phyloP scores from a whole-genome alignment of 2,888 invertebrate genomes.

The Icerya purchasi region DNA sequence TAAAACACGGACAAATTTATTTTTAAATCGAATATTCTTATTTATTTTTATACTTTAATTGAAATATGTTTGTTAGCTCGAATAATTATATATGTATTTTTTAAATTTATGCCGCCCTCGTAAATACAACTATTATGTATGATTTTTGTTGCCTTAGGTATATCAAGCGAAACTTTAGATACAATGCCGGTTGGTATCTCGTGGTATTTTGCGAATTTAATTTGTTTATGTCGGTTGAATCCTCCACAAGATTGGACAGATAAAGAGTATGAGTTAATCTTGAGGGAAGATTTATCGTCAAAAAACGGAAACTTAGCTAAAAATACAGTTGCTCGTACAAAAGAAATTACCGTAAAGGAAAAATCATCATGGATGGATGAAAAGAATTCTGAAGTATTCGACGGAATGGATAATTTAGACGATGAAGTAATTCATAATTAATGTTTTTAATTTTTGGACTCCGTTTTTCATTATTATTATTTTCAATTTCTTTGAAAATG shows the following conservation, averaged over 20 bases:
- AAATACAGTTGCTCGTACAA: slow-evolving; percentile 6
- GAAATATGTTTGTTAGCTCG: too few relatives aligned
- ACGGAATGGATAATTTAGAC: slow-evolving; percentile 40
- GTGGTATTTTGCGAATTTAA: slow-evolving; percentile 41
- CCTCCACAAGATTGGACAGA: slow-evolving; percentile 53
- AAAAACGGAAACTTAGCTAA: slow-evolving; percentile 3
- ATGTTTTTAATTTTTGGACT: not conserved
- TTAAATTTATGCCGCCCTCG: too few relatives aligned
- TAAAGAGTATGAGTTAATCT: slow-evolving; percentile 45
- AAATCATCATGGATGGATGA: slow-evolving; percentile 5
- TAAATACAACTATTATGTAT: too few relatives aligned
- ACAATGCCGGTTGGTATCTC: slow-evolving; percentile 34
- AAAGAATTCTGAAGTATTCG: slow-evolving; percentile 28
- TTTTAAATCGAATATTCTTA: too few relatives aligned
- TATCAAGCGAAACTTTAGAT: too few relatives aligned
- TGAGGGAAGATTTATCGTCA: slow-evolving; percentile 46
- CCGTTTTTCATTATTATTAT: too few relatives aligned
- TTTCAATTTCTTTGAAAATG: too few relatives aligned
- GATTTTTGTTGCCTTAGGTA: too few relatives aligned
- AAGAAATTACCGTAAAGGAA: slow-evolving; percentile 8
- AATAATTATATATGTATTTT: too few relatives aligned
- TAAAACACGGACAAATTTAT: too few relatives aligned
- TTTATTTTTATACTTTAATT: too few relatives aligned
- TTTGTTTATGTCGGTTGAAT: slow-evolving; percentile 43
- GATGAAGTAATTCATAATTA: slow-evolving; percentile 21